Evolutionary conservation across 2,797 vertebrate species (phyloP).

Genomic region (Smutsia gigantea): DNA sequence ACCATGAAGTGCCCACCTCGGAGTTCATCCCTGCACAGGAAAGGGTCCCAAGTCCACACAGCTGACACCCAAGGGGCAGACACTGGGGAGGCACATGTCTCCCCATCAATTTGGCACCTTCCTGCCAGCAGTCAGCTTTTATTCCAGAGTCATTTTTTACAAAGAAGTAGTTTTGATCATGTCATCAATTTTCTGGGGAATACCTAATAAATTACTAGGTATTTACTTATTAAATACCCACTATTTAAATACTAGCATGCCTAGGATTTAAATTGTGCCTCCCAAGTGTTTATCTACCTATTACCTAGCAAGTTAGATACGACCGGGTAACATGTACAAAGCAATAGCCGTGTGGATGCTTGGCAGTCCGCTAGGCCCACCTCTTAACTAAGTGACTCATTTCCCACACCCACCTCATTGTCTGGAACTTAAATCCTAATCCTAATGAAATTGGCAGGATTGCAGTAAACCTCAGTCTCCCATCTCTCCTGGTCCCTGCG

Average conservation of each 20-base stretch:
- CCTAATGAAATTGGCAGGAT: not conserved
- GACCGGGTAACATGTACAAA: not conserved
- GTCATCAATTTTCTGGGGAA: no score
- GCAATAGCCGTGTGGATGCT: fast-evolving
- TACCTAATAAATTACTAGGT: not conserved
- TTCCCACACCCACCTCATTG: fast-evolving
- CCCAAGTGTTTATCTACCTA: fast-evolving
- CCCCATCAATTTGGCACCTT: fast-evolving
- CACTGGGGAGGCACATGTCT: fast-evolving
- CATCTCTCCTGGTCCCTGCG: no score
- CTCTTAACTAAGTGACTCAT: no score
- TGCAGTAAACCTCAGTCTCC: no score
- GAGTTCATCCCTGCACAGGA: no score
- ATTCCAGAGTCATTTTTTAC: not conserved
- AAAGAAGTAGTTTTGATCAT: not conserved
- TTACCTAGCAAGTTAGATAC: fast-evolving
- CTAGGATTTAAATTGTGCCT: fast-evolving
- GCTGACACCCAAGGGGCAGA: fast-evolving
- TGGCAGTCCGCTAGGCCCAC: fast-evolving
- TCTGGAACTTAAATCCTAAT: not conserved
- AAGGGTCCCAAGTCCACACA: fast-evolving
- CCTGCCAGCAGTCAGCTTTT: not conserved
- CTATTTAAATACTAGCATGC: not conserved
- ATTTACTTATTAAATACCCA: not conserved
- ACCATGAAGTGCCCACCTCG: no score